Evolutionary conservation across 1,140 invertebrate genomes (phyloP).

Genomic region (Brachionus manjavacas): DNA sequence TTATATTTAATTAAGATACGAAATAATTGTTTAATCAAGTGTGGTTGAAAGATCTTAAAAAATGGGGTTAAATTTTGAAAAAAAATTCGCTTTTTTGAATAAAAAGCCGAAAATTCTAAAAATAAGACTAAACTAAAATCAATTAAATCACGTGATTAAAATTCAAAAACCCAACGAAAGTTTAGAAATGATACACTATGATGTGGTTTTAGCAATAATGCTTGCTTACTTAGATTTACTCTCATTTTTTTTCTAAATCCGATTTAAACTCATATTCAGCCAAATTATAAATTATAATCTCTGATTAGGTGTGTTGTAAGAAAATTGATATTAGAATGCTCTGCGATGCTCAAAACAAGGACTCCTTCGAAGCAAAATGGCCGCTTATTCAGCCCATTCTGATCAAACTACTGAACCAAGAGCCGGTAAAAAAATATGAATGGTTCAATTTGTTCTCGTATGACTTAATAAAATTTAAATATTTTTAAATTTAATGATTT

Average conservation of each 20-base stretch:
- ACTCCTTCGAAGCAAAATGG: conserved; percentile 85
- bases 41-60: too few relatives aligned
- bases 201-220: not conserved
- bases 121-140: not conserved
- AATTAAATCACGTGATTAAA: not conserved
- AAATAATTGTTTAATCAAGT: too few relatives aligned
- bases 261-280: not conserved
- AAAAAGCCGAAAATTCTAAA: not conserved
- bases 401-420: conserved; percentile 82
- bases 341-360: not conserved
- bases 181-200: not conserved
- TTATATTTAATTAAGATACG: too few relatives aligned
- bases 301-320: not conserved
- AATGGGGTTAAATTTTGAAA: too few relatives aligned
- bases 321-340: not conserved
- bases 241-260: not conserved
- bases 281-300: not conserved
- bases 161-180: not conserved
- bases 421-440: conserved; percentile 82
- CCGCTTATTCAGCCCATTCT: conserved; percentile 85
- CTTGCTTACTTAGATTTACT: not conserved
- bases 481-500: conserved; percentile 13
- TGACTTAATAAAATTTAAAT: not conserved
- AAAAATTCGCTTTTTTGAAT: too few relatives aligned
- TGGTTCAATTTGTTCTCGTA: conserved; percentile 94